phyloP scores from a whole-genome alignment of 2,113 vertebrate genomes.

The Tachuris rubrigastra region DNA sequence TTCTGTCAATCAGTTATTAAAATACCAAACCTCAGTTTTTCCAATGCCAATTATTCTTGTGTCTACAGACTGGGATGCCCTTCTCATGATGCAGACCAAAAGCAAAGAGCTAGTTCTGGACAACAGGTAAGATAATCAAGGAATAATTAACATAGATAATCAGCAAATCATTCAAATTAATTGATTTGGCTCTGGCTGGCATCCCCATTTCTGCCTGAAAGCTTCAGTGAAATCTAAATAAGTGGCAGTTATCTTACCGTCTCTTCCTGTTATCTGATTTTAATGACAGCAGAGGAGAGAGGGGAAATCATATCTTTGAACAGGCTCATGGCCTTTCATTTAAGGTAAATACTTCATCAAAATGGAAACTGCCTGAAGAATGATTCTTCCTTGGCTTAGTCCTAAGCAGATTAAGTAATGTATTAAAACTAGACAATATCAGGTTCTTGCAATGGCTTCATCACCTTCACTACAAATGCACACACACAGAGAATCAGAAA shows the following conservation, averaged over 20 bases:
- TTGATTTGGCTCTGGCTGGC: constrained; percentile 77
- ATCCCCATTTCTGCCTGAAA: constrained; percentile 67
- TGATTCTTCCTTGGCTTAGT: neutral
- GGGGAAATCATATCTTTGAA: constrained; percentile 48
- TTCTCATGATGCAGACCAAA: neutral
- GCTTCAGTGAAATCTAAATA: constrained; percentile 55
- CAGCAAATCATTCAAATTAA: constrained; percentile 78
- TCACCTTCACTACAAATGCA: neutral
- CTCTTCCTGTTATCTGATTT: constrained; percentile 63
- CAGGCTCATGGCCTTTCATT: constrained; percentile 31
- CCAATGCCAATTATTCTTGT: neutral
- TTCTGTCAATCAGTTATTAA: neutral
- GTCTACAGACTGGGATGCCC: neutral
- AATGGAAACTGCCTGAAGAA: constrained; percentile 33
- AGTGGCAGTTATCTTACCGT: constrained; percentile 63
- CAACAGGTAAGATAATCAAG: constrained; percentile 55
- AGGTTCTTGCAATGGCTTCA: neutral
- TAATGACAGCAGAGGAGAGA: constrained; percentile 46
- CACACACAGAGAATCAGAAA: neutral
- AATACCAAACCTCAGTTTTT: neutral
- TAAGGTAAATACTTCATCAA: constrained; percentile 42
- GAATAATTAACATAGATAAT: constrained; percentile 77
- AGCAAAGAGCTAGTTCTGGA: neutral
- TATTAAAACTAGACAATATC: constrained; percentile 16
- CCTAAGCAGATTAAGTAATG: constrained; percentile 6